Evolutionary conservation across 1,140 invertebrate species (phyloP), one percentile per base, ranked within the genome.

Genomic region (Popillia japonica): DNA sequence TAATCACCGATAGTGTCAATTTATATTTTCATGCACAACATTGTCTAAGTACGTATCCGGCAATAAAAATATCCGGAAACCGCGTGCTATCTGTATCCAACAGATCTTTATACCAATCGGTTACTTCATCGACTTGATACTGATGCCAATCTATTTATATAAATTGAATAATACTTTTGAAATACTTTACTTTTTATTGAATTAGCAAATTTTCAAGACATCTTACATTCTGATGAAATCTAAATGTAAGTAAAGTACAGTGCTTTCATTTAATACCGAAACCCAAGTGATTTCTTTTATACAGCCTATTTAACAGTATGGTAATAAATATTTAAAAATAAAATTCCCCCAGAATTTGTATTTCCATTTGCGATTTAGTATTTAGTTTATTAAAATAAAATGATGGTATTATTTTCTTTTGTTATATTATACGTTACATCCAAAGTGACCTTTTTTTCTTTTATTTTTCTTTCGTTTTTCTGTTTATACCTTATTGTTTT

Each of bases 401-500:
- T 68, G 1, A 68, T 10, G 20, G 27, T 68, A 68, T 68, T 68
- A 27, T 10, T 27, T 68, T 68, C 22, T 68, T 68, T 68, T 27
- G 7, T 34, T 27, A 14, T 3, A 34, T 68, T 27, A 22, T 27
- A 68, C 27, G 20, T 68, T 68, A 68, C 61, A 11, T 68, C 27
- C 61, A 68, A 68, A 34, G 61, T 68, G 20, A 68, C 61, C 22
- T 27, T 48, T 68, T 68, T 68, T 68, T 10, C 22, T 68, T 68
- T 27, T 22, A 68, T 27, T 75, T 75, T 34, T 34, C 27, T n/a
- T 68, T 9, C 27, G 27, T 23, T 34, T 34, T 72, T 22, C 68
- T 77, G 64, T 14, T 44, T 20, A 77, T 77, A 76, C 22, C 61
- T 17, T 77, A 77, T 77, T 72, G 68, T 40, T 77, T 77, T 77